Evolutionary conservation across 23 tunicate genomes (phyloP).

Genomic region (Oikopleura dioica): DNA sequence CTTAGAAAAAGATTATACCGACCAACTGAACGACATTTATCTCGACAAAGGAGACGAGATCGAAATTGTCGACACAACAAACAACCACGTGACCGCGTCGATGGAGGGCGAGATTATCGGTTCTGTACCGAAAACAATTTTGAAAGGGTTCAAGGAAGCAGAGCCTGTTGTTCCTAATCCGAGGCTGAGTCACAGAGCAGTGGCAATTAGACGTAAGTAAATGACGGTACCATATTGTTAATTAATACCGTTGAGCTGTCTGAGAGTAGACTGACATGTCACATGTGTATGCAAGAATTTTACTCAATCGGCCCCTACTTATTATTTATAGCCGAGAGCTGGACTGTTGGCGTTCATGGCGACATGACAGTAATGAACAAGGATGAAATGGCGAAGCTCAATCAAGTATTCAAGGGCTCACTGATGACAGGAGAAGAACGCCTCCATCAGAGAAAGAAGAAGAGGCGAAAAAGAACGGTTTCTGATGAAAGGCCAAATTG

Average conservation of each 20-base stretch:
- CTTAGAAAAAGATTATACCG: background rate
- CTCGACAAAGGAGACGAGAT: background rate
- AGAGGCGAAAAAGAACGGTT: background rate
- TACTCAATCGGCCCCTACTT: too few species aligned
- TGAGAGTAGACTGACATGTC: too few species aligned
- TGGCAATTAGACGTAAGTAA: too few species aligned
- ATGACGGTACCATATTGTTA: too few species aligned
- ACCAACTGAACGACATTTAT: background rate
- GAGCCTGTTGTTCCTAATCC: background rate
- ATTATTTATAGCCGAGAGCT: slow-evolving; percentile 7
- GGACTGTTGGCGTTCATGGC: slow-evolving; percentile 66
- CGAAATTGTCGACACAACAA: background rate
- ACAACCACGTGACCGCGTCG: background rate
- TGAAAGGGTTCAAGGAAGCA: background rate
- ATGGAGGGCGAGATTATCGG: background rate
- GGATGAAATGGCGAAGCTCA: slow-evolving; percentile 32
- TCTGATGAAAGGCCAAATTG: too few species aligned
- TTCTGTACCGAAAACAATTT: background rate
- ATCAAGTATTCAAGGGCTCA: background rate
- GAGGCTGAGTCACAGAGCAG: too few species aligned
- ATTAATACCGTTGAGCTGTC: too few species aligned
- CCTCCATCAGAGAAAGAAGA: background rate
- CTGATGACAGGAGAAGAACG: background rate
- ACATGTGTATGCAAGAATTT: too few species aligned
- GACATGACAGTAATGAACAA: slow-evolving; percentile 91